These are phyloP conservation scores for Lottia gigantea DNA, from an alignment of 2,888 invertebrate species.

Conservation along the genomic window DNA sequence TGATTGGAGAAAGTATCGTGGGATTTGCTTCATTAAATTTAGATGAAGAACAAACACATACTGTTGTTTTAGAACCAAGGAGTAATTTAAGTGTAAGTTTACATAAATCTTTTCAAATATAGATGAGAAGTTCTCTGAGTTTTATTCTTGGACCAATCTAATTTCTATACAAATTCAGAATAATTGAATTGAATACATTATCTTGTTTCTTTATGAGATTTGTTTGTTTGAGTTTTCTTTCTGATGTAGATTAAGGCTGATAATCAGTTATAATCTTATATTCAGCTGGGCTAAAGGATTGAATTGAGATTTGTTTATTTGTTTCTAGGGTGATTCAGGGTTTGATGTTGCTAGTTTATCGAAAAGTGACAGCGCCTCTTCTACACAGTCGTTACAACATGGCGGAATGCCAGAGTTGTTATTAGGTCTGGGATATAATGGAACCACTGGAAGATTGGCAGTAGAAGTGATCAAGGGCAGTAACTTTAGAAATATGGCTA, in stretches of 20 bases:
- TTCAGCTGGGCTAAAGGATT: too few relatives aligned
- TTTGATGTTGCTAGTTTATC: constrained; percentile 82
- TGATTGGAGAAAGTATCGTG: constrained; percentile 90
- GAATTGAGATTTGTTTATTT: background rate
- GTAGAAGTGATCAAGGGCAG: constrained; percentile 88
- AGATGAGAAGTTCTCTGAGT: too few relatives aligned
- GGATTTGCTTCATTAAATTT: constrained; percentile 90
- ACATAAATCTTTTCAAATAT: background rate
- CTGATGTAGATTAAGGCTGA: too few relatives aligned
- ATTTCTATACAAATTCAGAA: too few relatives aligned
- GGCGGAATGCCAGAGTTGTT: constrained; percentile 92
- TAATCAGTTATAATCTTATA: too few relatives aligned
- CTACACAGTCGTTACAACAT: constrained; percentile 83
- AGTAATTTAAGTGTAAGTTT: constrained; percentile 64
- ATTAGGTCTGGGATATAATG: constrained; percentile 89
- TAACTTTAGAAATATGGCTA: constrained; percentile 71
- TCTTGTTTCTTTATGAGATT: too few relatives aligned
- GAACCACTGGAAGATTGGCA: constrained; percentile 91
- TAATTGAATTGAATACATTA: too few relatives aligned
- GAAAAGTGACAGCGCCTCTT: constrained; percentile 90
- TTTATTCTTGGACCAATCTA: too few relatives aligned
- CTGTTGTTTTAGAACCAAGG: constrained; percentile 82
- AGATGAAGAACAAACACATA: constrained; percentile 89
- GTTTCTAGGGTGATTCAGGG: constrained; percentile 69
- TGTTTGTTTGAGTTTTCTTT: too few relatives aligned